Percentiles rank a stretch among this genome's conserved stretches.
Conservation (phyloP, 2,888 invertebrate genomes). For the Pollenia labialis region DNA sequence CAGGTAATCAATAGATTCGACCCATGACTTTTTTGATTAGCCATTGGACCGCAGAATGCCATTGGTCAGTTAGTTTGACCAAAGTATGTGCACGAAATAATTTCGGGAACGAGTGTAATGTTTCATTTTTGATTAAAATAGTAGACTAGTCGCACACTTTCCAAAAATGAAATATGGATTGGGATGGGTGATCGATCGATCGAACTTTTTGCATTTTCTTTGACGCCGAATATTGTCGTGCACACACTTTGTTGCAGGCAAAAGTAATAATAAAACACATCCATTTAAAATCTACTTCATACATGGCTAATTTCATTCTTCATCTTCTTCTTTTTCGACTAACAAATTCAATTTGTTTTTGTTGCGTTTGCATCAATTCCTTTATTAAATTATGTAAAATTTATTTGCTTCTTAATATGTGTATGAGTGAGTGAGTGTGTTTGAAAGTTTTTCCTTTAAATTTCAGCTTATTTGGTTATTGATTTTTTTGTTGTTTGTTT, state of each 20-base stretch:
- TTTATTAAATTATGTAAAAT: constrained; percentile 69
- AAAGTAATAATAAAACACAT: constrained; percentile 50
- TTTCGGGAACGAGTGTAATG: neutral
- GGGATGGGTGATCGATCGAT: no score
- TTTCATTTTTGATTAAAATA: no score
- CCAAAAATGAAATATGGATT: no score
- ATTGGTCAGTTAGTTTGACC: neutral
- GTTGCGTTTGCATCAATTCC: constrained; percentile 36
- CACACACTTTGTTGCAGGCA: constrained; percentile 1
- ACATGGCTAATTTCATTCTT: constrained; percentile 10
- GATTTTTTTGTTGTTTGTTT: constrained; percentile 59
- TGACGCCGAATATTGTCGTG: neutral
- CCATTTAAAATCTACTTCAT: constrained; percentile 34
- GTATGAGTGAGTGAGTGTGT: constrained; percentile 9
- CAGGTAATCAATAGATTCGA: neutral
- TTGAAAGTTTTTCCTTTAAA: neutral
- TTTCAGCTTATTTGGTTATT: constrained; percentile 57
- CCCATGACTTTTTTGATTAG: constrained; percentile 54
- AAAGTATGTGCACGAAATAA: neutral
- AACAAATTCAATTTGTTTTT: constrained; percentile 38
- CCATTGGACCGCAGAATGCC: constrained; percentile 13
- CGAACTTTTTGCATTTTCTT: neutral
- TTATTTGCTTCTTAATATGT: constrained; percentile 57
- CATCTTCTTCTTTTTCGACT: neutral
- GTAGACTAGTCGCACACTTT: no score